Evolutionary conservation across 2,113 vertebrate species (phyloP).

Genomic region (Nothocercus julius): DNA sequence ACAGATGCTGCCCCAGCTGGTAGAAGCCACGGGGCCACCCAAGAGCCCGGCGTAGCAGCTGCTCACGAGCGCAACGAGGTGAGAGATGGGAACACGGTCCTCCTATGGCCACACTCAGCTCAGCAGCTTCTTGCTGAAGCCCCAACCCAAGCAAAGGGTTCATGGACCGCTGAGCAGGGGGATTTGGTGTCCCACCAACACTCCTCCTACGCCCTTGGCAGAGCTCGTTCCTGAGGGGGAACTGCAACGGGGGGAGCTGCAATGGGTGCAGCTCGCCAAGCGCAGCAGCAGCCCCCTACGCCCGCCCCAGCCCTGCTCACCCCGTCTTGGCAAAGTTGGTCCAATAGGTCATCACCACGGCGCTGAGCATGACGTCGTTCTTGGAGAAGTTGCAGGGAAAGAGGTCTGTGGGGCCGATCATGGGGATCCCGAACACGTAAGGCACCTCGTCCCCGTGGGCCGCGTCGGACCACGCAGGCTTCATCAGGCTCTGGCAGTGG

Average conservation of each 20-base stretch:
- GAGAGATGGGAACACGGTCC: neutral
- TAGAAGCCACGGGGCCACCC: neutral
- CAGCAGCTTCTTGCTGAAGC: neutral
- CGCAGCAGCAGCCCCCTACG: neutral
- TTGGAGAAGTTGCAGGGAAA: conserved; percentile 99
- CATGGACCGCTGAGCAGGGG: rapidly evolving
- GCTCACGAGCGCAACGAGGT: too few relatives aligned
- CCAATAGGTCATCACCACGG: conserved; percentile 99
- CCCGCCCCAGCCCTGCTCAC: conserved; percentile 77
- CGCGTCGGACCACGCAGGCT: conserved; percentile 96
- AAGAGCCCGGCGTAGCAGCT: too few relatives aligned
- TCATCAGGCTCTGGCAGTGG: conserved; percentile 99
- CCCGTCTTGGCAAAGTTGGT: conserved; percentile 99
- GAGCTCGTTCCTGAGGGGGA: neutral
- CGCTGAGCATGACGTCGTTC: conserved; percentile 98
- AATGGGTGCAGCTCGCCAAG: neutral
- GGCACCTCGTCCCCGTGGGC: conserved; percentile 98
- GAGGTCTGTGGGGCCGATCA: conserved; percentile 97
- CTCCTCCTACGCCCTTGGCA: too few relatives aligned
- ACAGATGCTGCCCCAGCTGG: neutral
- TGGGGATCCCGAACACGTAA: conserved; percentile 96
- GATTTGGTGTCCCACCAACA: neutral
- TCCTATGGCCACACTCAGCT: neutral
- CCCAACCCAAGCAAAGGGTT: neutral
- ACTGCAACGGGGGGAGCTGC: neutral